Evolutionary conservation across 2,797 vertebrate genomes (phyloP), one percentile per base, ranked within the genome.

Genomic region (Lophotriccus pileatus): DNA sequence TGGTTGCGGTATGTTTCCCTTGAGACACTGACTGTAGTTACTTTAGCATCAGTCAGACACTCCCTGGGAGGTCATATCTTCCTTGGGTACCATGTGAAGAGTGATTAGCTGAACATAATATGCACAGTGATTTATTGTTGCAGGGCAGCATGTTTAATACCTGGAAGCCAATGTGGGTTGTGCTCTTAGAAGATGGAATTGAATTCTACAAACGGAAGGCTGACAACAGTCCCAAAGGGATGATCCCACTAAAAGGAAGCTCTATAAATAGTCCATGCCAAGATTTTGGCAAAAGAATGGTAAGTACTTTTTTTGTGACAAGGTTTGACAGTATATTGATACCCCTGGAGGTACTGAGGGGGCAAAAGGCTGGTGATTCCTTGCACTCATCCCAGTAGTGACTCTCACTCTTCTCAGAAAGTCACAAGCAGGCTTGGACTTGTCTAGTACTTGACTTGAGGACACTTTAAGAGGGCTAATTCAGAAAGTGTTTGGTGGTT

Each of bases 171-270:
- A 98, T 99, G 98, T 99, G 99, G 99, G 98, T 99, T 7, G 98
- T 99, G 72, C 95, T 99, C 62, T 98, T 98, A 82, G 99, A 99
- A 82, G 99, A 99, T 28, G 99, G 98, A 50, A 91, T 99, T 87
- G 99, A 99, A 89, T 99, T 99, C 97, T 99, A 98, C 94, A 99
- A 99, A 95, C 98, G 98, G 97, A 99, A 99, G 97, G 98, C 98
- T n/a, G 99, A 99, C 91, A 98, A 68, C 59, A 99, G 97, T 64
- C 98, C 99, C 23, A 99, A 99, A 97, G 99, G 99, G 69, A 99
- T 99, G 99, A 98, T 99, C 76, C 99, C 99, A 10, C 94, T 99
- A 27, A 99, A 99, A 93, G 98, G 98, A 95, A 98, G 98, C 17
- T 96, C 96, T 7, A 68, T 99, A 67, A 97, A 92, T 39, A 99